Evolutionary conservation across 1,140 invertebrate species (phyloP).

Genomic region (Dolichoris vasculosae): DNA sequence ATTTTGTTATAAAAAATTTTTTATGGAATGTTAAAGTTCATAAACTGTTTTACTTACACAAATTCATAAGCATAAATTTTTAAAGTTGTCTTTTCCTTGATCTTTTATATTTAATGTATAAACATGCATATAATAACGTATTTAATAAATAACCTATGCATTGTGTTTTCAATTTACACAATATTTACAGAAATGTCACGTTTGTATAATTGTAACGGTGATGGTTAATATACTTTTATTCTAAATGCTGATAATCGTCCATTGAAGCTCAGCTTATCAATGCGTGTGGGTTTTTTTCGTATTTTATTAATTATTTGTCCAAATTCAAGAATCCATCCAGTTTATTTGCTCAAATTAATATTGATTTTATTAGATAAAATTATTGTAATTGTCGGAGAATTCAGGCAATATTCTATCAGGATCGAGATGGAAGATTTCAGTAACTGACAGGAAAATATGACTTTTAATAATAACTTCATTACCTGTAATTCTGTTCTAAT

Average conservation of each 20-base stretch:
- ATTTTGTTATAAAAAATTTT: too few relatives aligned
- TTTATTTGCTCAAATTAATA: background rate
- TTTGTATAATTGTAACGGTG: too few relatives aligned
- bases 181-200: too few relatives aligned
- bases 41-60: too few relatives aligned
- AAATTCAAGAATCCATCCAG: background rate
- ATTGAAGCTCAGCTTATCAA: background rate
- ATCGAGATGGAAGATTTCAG: background rate
- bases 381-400: background rate
- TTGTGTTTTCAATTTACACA: too few relatives aligned
- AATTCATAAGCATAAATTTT: too few relatives aligned
- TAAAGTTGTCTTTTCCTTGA: too few relatives aligned
- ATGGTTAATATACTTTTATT: too few relatives aligned
- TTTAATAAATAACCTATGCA: too few relatives aligned
- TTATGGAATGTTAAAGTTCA: too few relatives aligned
- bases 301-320: background rate
- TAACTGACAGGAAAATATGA: background rate
- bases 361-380: background rate
- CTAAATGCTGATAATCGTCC: background rate
- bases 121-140: too few relatives aligned
- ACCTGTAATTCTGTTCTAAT: slow-evolving; percentile 3
- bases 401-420: background rate
- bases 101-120: too few relatives aligned
- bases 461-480: slow-evolving; percentile 4
- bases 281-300: background rate